A percentile compares a stretch with the other conserved stretches of the same genome.
These are phyloP conservation scores for Rotaria socialis DNA, from an alignment of 2,888 invertebrate genomes.

Conservation along the genomic window DNA sequence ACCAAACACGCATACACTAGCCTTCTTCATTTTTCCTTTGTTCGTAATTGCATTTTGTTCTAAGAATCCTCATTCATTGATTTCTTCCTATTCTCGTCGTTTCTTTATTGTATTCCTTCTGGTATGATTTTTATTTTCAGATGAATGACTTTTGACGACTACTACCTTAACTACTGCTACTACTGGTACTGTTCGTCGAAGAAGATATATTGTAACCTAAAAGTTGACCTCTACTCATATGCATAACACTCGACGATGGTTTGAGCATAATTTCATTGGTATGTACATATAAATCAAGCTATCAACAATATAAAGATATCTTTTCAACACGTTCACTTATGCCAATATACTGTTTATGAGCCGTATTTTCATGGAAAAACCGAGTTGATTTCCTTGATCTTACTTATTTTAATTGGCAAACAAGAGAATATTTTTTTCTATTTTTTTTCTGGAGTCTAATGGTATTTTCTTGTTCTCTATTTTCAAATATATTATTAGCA, in stretches of 20 bases:
- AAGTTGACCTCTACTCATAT: background rate
- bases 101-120: background rate
- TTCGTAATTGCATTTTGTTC: background rate
- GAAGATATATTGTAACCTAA: background rate
- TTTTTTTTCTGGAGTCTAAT: background rate
- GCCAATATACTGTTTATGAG: background rate
- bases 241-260: conserved; percentile 3
- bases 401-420: no score
- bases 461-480: background rate
- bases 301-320: background rate
- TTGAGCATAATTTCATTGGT: conserved; percentile 10
- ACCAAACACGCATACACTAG: background rate
- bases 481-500: background rate
- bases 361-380: no score
- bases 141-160: conserved; percentile 1
- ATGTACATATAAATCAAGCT: background rate
- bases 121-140: background rate
- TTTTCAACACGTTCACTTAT: background rate
- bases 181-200: background rate
- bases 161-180: background rate
- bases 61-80: background rate
- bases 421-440: background rate
- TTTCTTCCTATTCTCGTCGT: background rate
- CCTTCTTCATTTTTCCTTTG: background rate
- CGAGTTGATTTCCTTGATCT: no score